Percentiles rank a stretch among this genome's conserved stretches.
These are phyloP conservation scores for Myrmecophaga tridactyla DNA, from an alignment of 2,113 vertebrate species.

Conservation along the genomic window DNA sequence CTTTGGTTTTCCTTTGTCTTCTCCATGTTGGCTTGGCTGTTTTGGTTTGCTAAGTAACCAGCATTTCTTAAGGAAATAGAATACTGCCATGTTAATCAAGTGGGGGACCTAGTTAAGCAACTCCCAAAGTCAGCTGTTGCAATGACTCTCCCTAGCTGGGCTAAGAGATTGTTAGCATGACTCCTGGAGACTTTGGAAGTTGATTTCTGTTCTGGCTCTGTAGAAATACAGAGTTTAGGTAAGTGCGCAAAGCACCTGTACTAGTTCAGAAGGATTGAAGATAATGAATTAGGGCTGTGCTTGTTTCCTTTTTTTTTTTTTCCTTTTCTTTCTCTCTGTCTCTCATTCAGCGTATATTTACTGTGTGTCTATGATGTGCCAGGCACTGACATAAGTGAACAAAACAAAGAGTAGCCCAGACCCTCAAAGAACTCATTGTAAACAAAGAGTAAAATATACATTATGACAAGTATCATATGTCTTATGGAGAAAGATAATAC, in stretches of 20 bases:
- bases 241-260: too few relatives aligned
- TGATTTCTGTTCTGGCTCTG: not conserved
- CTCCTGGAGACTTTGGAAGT: not conserved
- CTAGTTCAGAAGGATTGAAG: not conserved
- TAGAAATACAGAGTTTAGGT: not conserved
- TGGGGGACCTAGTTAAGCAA: not conserved
- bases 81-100: not conserved
- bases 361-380: not conserved
- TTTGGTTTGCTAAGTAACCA: not conserved
- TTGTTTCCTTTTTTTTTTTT: not conserved
- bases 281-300: not conserved
- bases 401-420: not conserved
- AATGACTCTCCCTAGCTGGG: accelerated
- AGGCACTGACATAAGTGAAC: not conserved
- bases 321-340: too few relatives aligned
- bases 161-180: too few relatives aligned
- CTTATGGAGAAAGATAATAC: not conserved
- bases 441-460: not conserved
- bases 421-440: not conserved
- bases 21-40: not conserved
- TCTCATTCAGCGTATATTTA: not conserved
- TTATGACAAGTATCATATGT: not conserved
- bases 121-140: too few relatives aligned
- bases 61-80: not conserved
- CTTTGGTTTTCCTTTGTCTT: not conserved